Conservation (phyloP, 64 coral and sea anemone genomes). For the Actinia equina region DNA sequence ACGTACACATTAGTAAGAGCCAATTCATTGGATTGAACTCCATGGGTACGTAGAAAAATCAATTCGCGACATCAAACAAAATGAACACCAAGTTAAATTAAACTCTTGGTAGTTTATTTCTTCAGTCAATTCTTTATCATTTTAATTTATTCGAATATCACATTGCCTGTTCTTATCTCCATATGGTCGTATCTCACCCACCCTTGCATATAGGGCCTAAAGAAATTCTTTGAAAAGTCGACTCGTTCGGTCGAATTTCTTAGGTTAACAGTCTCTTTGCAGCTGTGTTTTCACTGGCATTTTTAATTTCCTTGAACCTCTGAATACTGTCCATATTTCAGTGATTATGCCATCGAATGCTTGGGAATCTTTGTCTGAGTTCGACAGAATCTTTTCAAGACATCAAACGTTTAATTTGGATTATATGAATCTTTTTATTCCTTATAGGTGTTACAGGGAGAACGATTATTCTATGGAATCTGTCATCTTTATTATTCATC, state of each 20-base stretch:
- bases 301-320: constrained; percentile 6
- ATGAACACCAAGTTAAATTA: constrained; percentile 11
- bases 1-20: neutral
- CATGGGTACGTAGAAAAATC: neutral
- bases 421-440: neutral
- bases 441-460: neutral
- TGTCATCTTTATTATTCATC: constrained; percentile 7
- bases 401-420: neutral
- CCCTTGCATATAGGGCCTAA: too few relatives aligned
- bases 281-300: too few relatives aligned
- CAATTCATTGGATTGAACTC: neutral
- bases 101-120: constrained; percentile 7
- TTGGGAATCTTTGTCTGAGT: too few relatives aligned
- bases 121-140: neutral
- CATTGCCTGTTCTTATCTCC: constrained; percentile 1
- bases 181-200: constrained; percentile 8
- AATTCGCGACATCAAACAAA: neutral
- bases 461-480: too few relatives aligned
- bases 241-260: constrained; percentile 40
- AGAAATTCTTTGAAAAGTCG: constrained; percentile 29
- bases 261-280: constrained; percentile 38
- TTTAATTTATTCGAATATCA: too few relatives aligned
- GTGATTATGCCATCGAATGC: constrained; percentile 2
- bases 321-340: constrained; percentile 18
- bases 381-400: neutral